Evolutionary conservation across 2,113 vertebrate genomes (phyloP), one percentile per base, ranked within the genome.

Genomic region (Zosterops hypoxanthus): DNA sequence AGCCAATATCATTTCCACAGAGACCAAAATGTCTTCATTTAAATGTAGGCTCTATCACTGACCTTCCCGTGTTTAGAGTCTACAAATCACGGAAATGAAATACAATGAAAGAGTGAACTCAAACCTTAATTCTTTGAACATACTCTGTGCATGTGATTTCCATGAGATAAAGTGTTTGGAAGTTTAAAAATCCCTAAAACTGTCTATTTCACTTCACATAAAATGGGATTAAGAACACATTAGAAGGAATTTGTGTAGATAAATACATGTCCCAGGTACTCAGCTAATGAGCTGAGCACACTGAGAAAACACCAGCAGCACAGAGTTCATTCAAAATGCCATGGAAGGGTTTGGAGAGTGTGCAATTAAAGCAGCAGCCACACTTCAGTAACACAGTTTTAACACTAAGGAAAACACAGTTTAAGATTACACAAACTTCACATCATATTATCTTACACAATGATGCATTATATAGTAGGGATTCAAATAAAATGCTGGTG

Each of bases 1-100:
- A 34, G 22, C 33, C 72, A 73, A 9, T 84, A 83, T 84, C 5
- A 91, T 89, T 81, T 94, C 60, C 84, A 88, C 31, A 39, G 69
- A 59, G 83, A 86, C 34, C 13, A 50, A 68, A 90, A 84, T n/a
- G 9, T 34, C 12, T 90, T 69, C n/a, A 75, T 71, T 92, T 81
- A 82, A 96, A 92, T 8, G 4, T 8, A 65, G 56, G 69, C 33
- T 86, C 34, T 63, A 18, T 50, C 52, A 86, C 0, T 89, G 68
- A 81, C 84, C 60, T 81, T 80, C 34, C 39, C 66, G 19, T 63
- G 16, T 39, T 88, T 36, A 73, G 11, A 73, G 20, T 55, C 50
- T 47, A 83, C 36, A 88, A 76, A 86, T 57, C 42, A 64, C 12
- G 61, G 57, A 41, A 72, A 77, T 25, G 31, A 88, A 90, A 86